Conservation (phyloP, 1,140 invertebrate genomes). For the Plectrocnemia conspersa region DNA sequence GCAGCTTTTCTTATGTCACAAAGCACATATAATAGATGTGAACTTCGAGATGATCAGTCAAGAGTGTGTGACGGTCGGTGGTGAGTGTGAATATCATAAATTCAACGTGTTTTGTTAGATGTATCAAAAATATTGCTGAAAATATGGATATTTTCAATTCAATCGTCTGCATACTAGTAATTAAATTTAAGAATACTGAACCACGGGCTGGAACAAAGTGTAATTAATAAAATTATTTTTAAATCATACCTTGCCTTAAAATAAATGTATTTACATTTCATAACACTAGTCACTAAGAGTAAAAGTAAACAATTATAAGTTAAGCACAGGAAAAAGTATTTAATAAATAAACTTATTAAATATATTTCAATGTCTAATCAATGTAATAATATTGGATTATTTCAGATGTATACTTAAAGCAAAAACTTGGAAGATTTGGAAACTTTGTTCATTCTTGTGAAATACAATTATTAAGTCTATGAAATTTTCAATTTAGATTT, state of each 20-base stretch:
- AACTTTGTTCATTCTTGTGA: background rate
- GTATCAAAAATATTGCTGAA: conserved; percentile 2
- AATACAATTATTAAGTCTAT: background rate
- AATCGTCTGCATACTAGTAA: conserved; percentile 1
- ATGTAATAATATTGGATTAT: background rate
- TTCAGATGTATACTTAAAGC: background rate
- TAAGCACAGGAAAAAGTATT: background rate
- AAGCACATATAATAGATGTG: too few species aligned
- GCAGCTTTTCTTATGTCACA: too few species aligned
- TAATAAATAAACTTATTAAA: background rate
- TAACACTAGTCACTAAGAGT: background rate
- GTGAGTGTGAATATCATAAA: background rate
- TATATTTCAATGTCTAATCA: background rate
- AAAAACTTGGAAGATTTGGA: background rate
- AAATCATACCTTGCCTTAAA: too few species aligned
- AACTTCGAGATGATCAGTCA: background rate
- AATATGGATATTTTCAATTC: conserved; percentile 2
- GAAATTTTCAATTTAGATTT: conserved; percentile 18
- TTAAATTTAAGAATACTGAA: too few species aligned
- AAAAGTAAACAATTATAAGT: background rate
- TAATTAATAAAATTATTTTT: too few species aligned
- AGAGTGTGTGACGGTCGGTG: too few species aligned
- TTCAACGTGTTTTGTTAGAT: background rate
- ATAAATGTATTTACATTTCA: background rate
- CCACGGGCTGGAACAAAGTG: too few species aligned